Conservation (phyloP, 2,888 invertebrate genomes). For the Folsomia manolachei region DNA sequence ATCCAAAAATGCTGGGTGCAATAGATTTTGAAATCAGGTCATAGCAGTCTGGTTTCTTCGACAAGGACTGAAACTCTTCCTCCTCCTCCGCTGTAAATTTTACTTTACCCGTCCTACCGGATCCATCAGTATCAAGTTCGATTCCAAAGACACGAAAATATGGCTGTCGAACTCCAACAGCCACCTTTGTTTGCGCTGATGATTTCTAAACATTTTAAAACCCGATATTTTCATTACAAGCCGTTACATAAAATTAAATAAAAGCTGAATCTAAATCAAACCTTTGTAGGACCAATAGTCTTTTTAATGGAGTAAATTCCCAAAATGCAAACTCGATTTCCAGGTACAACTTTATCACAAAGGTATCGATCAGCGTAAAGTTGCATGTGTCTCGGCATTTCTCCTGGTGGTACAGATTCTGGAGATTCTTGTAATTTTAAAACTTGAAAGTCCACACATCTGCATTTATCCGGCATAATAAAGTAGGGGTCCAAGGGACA, state of each 20-base stretch:
- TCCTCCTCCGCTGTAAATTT: constrained; percentile 67
- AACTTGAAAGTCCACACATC: constrained; percentile 96
- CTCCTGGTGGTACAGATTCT: constrained; percentile 92
- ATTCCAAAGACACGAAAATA: constrained; percentile 94
- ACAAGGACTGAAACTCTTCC: constrained; percentile 77
- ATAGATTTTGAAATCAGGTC: constrained; percentile 84
- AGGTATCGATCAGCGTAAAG: constrained; percentile 86
- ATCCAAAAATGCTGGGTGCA: constrained; percentile 96
- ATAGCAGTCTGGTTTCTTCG: constrained; percentile 80
- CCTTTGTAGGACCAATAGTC: constrained; percentile 63
- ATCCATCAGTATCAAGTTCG: constrained; percentile 75
- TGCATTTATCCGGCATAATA: constrained; percentile 95
- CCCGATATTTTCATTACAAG: background rate
- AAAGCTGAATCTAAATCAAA: constrained; percentile 49
- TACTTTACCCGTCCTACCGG: constrained; percentile 60
- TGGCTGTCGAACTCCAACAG: constrained; percentile 87
- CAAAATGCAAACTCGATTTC: constrained; percentile 86
- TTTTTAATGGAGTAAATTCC: constrained; percentile 97
- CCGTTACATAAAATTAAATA: background rate
- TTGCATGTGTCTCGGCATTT: constrained; percentile 94
- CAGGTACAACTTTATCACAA: constrained; percentile 93
- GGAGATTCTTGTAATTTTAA: constrained; percentile 96
- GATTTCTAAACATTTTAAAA: constrained; percentile 56
- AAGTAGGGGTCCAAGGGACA: constrained; percentile 98
- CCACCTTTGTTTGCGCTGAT: constrained; percentile 71